A percentile compares a stretch with the other conserved stretches of the same genome.
Evolutionary conservation across 2,797 vertebrate genomes (phyloP).

Genomic region (Artibeus jamaicensis): DNA sequence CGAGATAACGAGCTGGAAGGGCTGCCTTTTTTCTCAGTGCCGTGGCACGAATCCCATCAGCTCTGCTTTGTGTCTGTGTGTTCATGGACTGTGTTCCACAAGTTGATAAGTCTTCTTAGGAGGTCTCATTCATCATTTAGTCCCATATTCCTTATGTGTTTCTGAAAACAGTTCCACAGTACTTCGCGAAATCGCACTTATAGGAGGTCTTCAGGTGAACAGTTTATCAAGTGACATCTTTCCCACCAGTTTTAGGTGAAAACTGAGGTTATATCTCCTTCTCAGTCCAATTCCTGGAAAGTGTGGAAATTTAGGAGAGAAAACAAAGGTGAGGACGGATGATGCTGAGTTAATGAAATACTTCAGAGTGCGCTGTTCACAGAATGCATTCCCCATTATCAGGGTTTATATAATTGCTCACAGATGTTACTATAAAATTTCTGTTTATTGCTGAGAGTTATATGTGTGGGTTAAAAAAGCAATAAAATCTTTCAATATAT

Average conservation of each 20-base stretch:
- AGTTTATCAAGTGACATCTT: background rate
- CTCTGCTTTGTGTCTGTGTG: background rate
- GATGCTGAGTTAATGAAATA: conserved; percentile 46
- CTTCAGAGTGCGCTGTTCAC: background rate
- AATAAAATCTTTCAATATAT: conserved; percentile 56
- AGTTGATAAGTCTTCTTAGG: background rate
- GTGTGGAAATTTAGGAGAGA: conserved; percentile 43
- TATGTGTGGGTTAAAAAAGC: conserved; percentile 59
- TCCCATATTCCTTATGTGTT: background rate
- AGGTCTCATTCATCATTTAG: background rate
- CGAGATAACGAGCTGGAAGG: background rate
- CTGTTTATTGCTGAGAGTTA: conserved; percentile 75
- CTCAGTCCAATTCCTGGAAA: background rate
- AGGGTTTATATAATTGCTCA: background rate
- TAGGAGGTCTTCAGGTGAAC: background rate
- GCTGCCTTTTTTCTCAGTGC: background rate
- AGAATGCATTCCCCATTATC: conserved; percentile 39
- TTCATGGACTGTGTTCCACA: background rate
- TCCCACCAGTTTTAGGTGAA: background rate
- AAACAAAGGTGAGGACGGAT: background rate
- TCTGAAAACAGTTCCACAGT: background rate
- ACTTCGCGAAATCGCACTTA: background rate
- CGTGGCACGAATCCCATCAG: no score
- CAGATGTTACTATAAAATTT: conserved; percentile 62
- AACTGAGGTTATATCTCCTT: background rate